Base-by-base conservation (phyloP, 2,113 vertebrate species). In the Oenanthe melanoleuca region DNA sequence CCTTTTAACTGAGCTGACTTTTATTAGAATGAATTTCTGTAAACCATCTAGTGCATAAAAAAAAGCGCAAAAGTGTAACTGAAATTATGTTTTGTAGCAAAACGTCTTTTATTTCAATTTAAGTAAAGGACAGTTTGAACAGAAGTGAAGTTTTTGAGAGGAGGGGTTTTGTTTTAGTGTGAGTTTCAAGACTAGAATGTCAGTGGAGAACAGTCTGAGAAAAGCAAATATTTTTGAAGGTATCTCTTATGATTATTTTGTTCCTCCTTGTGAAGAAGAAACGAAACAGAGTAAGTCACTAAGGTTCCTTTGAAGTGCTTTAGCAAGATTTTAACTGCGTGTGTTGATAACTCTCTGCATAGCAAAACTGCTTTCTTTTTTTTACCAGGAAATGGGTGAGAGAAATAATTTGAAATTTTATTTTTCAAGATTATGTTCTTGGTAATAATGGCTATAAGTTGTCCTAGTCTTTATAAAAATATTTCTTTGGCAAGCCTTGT, bases 221-320 rank as follows among this genome's bases (percentile, higher is more conserved):
- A 50, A 80, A 86, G 26, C 7, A 42, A 86, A 14, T 2, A 16
- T 33, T 42, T 65, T 38, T 52, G 20, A 47, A 70, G 26, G 4
- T 40, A 8, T 37, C 25, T 57, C 29, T 34, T 40, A 6, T 0
- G 2, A 1, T 7, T 8, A 85, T 45, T 49, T 80, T 73, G 17
- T 18, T 82, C 60, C 16, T 19, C 50, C 31, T 57, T 40, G 9
- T 57, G 34, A 64, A 56, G 47, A 24, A 33, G n/a, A 44, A 59
- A 50, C 3, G 6, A 14, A 57, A n/a, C 26, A 29, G 37, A 78
- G 5, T 25, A 31, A 23, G 38, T 66, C 52, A 17, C 56, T 75
- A n/a, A 45, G 18, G 14, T 61, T 74, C 37, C 23, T 90, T 42
- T 66, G 20, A 74, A 53, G 42, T 49, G 26, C 6, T 55, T 8